phyloP scores from a whole-genome alignment of 2,797 vertebrate species.

The Poeciliopsis turneri region DNA sequence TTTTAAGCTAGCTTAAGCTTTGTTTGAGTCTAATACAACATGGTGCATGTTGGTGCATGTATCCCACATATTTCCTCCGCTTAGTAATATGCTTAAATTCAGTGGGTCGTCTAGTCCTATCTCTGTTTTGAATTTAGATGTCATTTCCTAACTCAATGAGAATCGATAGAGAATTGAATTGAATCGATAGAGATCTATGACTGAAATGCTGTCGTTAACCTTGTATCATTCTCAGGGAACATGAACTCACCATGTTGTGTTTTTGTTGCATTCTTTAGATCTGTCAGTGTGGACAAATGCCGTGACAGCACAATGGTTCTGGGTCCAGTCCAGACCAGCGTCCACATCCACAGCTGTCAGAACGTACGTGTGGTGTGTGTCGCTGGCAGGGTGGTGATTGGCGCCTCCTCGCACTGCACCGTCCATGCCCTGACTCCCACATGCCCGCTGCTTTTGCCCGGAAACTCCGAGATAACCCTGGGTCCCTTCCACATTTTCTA shows the following conservation, averaged over 20 bases:
- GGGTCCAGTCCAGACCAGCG: constrained; percentile 88
- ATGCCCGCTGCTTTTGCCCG: constrained; percentile 88
- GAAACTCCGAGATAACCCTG: constrained; percentile 87
- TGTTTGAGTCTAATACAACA: no score
- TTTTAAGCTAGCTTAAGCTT: no score
- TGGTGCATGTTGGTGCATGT: no score
- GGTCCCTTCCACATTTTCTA: constrained; percentile 95
- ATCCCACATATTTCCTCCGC: no score
- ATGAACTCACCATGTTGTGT: not conserved
- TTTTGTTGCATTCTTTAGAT: constrained; percentile 74
- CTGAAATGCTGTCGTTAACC: no score
- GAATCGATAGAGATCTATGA: no score
- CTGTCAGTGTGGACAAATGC: constrained; percentile 93
- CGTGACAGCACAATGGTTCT: constrained; percentile 90
- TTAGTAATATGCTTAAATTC: no score
- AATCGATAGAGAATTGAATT: no score
- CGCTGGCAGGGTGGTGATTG: constrained; percentile 84
- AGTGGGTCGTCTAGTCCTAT: no score
- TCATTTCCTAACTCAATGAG: no score
- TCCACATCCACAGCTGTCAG: constrained; percentile 92
- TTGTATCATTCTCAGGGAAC: not conserved
- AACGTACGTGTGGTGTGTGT: constrained; percentile 86
- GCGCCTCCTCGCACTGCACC: constrained; percentile 83
- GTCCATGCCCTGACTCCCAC: constrained; percentile 89
- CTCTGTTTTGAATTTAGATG: no score